A percentile compares a stretch with the other conserved stretches of the same genome.
Conservation (phyloP, 1,140 invertebrate genomes). For the Schlechtendalia chinensis region DNA sequence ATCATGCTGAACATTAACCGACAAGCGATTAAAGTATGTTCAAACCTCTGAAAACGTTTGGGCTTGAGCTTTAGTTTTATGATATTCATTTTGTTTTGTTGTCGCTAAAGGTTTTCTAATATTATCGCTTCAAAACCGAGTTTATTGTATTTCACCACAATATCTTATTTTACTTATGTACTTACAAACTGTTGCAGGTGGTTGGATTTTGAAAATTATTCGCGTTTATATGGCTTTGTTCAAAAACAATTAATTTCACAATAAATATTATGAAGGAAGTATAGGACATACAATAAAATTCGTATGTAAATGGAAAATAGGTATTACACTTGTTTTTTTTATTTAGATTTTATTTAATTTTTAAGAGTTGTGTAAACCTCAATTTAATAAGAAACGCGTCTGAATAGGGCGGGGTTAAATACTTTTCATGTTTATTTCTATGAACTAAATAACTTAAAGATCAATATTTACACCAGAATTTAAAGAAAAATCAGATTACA, state of each 20-base stretch:
- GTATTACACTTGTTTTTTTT: no score
- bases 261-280: not conserved
- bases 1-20: no score
- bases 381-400: not conserved
- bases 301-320: not conserved
- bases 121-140: not conserved
- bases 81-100: not conserved
- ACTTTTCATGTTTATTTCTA: not conserved
- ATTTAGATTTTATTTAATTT: not conserved
- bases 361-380: not conserved
- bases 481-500: not conserved
- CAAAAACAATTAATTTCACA: not conserved
- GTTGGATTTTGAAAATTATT: slow-evolving; percentile 1
- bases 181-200: slow-evolving; percentile 29
- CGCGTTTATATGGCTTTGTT: not conserved
- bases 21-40: no score
- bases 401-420: not conserved
- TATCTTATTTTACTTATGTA: not conserved
- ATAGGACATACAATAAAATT: slow-evolving; percentile 4
- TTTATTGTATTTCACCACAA: not conserved
- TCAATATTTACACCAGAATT: not conserved
- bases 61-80: no score
- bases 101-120: not conserved
- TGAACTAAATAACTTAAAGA: not conserved
- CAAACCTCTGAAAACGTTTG: no score